Evolutionary conservation across 35 echinoderm and acorn worm species (phyloP), one percentile per base, ranked within the genome.

Genomic region (Lytechinus variegatus): DNA sequence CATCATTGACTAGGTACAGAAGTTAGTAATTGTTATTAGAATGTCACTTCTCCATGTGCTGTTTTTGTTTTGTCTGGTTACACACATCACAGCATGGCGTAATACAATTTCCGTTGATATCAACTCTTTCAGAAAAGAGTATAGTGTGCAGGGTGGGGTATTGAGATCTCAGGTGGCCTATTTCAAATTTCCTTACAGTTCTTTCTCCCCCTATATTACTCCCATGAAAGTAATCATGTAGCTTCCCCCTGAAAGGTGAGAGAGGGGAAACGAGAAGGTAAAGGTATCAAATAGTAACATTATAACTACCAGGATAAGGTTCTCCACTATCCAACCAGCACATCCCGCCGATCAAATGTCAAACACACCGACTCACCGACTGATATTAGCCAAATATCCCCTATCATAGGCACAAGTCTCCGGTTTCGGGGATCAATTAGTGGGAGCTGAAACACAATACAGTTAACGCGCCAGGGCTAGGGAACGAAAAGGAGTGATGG

Each of bases 361-460:
- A 90, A 90, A 90, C 88, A 90, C 29, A 54, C 88, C 88, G 29
- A 54, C 28, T 54, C 88, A 52, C 33, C 28, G 29, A 52, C 88
- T 90, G 88, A 90, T 90, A 90, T 90, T 90, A 90, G 88, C 88
- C 88, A 90, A 90, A 90, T 90, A 90, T 90, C 88, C 88, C 88
- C 88, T 90, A 90, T 90, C 88, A 90, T 54, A 79, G 88, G 88
- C 88, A 44, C 88, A 90, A 44, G 88, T 90, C 88, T 90, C 88
- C 88, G 88, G 88, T 90, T 90, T 90, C 88, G 29, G 28, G 28
- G 29, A 90, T 90, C 88, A 90, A 90, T 90, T 90, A 90, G 88
- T 90, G 52, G 29, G 29, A 90, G 52, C 88, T 54, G 88, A 90
- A 90, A 90, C 88, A 54, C 52, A 90, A 90, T 90, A 90, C 88